These are phyloP conservation scores for Porites australiensis DNA, from an alignment of 64 coral and sea anemone genomes.

Conservation along the genomic window DNA sequence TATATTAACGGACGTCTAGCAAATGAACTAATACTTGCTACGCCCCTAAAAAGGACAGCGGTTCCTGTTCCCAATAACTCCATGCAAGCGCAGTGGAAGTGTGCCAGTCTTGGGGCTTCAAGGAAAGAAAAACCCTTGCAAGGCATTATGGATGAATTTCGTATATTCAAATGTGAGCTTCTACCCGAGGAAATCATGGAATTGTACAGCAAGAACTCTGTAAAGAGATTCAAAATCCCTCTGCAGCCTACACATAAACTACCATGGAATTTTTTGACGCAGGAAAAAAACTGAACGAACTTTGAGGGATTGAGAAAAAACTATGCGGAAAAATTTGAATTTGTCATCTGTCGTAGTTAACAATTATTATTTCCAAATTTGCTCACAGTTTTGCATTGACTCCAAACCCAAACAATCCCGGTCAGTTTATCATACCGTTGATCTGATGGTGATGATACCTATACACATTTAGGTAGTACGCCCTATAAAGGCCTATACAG, in stretches of 20 bases:
- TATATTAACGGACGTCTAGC: slow-evolving; percentile 85
- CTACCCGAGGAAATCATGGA: slow-evolving; percentile 86
- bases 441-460: too few species aligned
- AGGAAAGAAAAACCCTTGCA: slow-evolving; percentile 66
- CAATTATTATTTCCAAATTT: too few species aligned
- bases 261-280: background rate
- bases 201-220: slow-evolving; percentile 81
- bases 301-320: background rate
- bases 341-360: background rate
- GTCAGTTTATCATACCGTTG: too few species aligned
- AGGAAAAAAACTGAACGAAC: background rate
- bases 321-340: background rate
- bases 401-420: too few species aligned
- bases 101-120: slow-evolving; percentile 71
- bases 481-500: too few species aligned
- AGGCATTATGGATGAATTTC: slow-evolving; percentile 92
- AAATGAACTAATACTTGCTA: slow-evolving; percentile 34
- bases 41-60: slow-evolving; percentile 2
- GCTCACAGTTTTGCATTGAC: too few species aligned
- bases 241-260: background rate
- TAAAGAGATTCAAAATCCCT: slow-evolving; percentile 87
- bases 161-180: slow-evolving; percentile 92
- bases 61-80: slow-evolving; percentile 18
- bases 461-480: too few species aligned
- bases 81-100: slow-evolving; percentile 76